phyloP scores from a whole-genome alignment of 2,888 invertebrate genomes.

The Koerneria pararmatus region DNA sequence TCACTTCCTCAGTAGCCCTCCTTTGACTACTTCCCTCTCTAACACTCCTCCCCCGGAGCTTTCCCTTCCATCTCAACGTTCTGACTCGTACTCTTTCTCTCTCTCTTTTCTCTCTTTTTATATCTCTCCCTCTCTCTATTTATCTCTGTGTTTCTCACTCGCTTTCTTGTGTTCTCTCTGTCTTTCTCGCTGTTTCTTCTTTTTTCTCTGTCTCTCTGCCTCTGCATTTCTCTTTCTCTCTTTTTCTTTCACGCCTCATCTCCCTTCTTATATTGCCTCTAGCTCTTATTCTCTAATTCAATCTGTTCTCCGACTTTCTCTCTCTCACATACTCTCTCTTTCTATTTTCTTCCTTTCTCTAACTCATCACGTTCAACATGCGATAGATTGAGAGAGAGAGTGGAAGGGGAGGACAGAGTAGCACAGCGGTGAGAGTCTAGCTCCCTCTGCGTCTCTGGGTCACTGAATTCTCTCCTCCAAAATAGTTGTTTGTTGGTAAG shows the following conservation, averaged over 20 bases:
- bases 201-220: neutral
- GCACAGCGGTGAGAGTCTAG: no score
- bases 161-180: neutral
- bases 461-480: no score
- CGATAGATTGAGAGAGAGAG: no score
- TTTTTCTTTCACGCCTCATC: neutral
- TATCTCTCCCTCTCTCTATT: neutral
- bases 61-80: slow-evolving; percentile 12
- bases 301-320: neutral
- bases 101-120: slow-evolving; percentile 14
- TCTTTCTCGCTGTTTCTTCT: neutral
- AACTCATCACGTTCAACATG: no score
- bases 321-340: no score
- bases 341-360: no score
- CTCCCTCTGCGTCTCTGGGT: no score
- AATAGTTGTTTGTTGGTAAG: no score
- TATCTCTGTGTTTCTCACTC: neutral
- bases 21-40: slow-evolving; percentile 11
- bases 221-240: neutral
- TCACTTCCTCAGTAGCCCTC: neutral
- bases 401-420: no score
- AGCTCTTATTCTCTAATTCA: neutral
- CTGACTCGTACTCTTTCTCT: slow-evolving; percentile 20
- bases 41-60: no score
- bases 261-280: neutral